Base-by-base conservation (phyloP, 2,113 vertebrate species). In the Gallinago undulata region DNA sequence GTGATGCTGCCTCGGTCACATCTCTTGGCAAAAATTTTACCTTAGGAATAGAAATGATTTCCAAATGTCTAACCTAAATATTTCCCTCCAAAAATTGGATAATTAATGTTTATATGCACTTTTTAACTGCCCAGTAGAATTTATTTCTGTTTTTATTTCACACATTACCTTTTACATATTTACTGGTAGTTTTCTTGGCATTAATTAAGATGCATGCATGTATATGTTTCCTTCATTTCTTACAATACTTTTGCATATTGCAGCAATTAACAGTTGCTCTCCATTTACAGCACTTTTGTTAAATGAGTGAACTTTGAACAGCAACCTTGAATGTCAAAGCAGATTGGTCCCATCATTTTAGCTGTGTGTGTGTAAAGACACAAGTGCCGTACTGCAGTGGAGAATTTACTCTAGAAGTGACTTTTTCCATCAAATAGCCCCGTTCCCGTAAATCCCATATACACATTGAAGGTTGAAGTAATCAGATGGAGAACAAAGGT, bases 21-120 rank as follows among this genome's bases (percentile, higher is more conserved):
- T 97, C 89, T 96, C 91, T 92, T 96, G 94, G 96, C 95, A 96
- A 89, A 67, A 92, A 80, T 69, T 92, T 96, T 87, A 79, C 86
- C 19, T 94, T 94, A 83, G 57, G 62, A 91, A 82, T 57, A 92
- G 37, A 92, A 95, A 92, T 89, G 0, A 84, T 93, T 96, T 97
- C 90, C 86, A 96, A 96, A 96, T 92, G 89, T 91, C 81, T 92
- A 95, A 91, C 53, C 31, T 89, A 91, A 96, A 84, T 95, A 79
- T 82, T 95, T 96, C 37, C 33, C 41, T 89, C 56, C 39, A 73
- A 84, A 94, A 35, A 62, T 76, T 76, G 83, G 87, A 89, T 85
- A 94, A 96, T 96, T 96, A 89, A 92, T 94, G 83, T 89, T 94
- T 79, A 53, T 57, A 59, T 63, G 25, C 8, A 69, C 50, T 87